These are phyloP conservation scores for Actinemys pallida DNA, from an alignment of 2,113 vertebrate genomes.

Conservation along the genomic window DNA sequence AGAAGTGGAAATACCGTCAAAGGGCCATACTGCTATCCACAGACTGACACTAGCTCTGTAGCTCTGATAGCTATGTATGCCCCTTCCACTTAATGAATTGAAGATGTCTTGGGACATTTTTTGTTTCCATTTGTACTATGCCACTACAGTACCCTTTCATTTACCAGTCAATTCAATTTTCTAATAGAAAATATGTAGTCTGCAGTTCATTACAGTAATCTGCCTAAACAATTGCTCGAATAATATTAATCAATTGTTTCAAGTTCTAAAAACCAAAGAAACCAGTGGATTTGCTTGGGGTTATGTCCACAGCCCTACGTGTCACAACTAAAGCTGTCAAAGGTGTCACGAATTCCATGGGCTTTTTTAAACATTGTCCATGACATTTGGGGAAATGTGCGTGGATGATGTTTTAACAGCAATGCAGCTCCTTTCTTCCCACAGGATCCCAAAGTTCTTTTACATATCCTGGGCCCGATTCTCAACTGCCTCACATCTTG, in stretches of 20 bases:
- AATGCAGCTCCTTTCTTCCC: background rate
- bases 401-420: conserved; percentile 22
- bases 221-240: background rate
- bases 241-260: no score
- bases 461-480: background rate
- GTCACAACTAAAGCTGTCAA: conserved; percentile 9
- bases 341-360: background rate
- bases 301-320: background rate
- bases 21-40: background rate
- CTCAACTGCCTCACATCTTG: background rate
- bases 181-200: background rate
- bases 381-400: conserved; percentile 29
- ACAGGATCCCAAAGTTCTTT: background rate
- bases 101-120: background rate
- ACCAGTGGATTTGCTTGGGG: conserved; percentile 21
- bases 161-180: conserved; percentile 16
- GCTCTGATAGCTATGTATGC: background rate
- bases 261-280: background rate
- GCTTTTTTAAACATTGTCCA: conserved; percentile 40
- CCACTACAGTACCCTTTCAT: background rate
- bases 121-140: background rate
- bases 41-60: background rate
- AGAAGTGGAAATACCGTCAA: background rate
- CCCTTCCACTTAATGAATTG: conserved; percentile 12
- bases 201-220: background rate